Percentiles rank a stretch among this genome's conserved stretches.
Conservation (phyloP, 2,888 invertebrate species). For the Tenthredo livida region DNA sequence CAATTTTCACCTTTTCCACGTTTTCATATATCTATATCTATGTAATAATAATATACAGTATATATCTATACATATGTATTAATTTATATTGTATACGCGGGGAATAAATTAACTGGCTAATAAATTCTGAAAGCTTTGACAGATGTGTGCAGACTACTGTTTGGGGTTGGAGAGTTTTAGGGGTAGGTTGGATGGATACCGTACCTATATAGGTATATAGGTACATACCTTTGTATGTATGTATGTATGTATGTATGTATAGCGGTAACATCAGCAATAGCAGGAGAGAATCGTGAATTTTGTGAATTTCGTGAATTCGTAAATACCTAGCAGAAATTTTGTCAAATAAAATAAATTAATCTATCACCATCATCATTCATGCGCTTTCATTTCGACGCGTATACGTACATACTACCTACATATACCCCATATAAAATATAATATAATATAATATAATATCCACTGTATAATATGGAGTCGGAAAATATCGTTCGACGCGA, state of each 20-base stretch:
- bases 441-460: too few species aligned
- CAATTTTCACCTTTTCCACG: neutral
- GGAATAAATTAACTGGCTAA: slow-evolving; percentile 36
- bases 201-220: too few species aligned
- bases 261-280: neutral
- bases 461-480: too few species aligned
- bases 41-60: neutral
- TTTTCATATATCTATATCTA: neutral
- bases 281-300: neutral
- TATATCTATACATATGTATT: neutral
- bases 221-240: neutral
- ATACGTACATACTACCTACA: too few species aligned
- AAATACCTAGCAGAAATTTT: too few species aligned
- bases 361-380: too few species aligned
- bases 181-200: neutral
- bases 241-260: neutral
- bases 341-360: too few species aligned
- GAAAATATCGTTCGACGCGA: too few species aligned
- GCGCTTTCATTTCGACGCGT: too few species aligned
- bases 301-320: neutral
- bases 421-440: too few species aligned
- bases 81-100: slow-evolving; percentile 3
- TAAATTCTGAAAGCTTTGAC: slow-evolving; percentile 32
- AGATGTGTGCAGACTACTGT: neutral
- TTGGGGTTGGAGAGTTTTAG: neutral